These are phyloP conservation scores for Aphodius sticticus DNA, from an alignment of 2,888 invertebrate genomes.

Conservation along the genomic window DNA sequence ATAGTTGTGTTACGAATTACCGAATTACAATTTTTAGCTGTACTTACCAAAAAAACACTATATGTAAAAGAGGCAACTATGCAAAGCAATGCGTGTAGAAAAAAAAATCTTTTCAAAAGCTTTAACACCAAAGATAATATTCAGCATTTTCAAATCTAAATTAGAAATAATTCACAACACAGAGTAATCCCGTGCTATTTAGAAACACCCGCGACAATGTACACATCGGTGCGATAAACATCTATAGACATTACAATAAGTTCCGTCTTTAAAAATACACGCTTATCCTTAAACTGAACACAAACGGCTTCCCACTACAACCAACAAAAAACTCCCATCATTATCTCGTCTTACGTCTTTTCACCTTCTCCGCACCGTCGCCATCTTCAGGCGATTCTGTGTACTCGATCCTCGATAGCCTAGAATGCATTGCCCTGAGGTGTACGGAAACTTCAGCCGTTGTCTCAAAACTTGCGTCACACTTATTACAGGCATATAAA, in stretches of 20 bases:
- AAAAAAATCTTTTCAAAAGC: too few relatives aligned
- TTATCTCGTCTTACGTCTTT: slow-evolving; percentile 17
- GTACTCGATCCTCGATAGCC: slow-evolving; percentile 13
- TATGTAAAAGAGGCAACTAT: too few relatives aligned
- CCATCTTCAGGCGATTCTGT: not conserved
- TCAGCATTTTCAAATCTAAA: too few relatives aligned
- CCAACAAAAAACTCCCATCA: not conserved
- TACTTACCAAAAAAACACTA: too few relatives aligned
- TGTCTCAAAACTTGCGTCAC: slow-evolving; percentile 52
- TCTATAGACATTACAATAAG: not conserved
- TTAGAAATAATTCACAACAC: not conserved
- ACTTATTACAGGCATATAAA: slow-evolving; percentile 54
- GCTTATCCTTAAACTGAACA: not conserved
- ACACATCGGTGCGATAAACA: not conserved
- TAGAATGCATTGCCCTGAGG: slow-evolving; percentile 49
- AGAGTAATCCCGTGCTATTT: not conserved
- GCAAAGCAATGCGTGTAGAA: too few relatives aligned
- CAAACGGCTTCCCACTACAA: not conserved
- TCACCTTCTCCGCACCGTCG: not conserved
- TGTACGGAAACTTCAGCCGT: slow-evolving; percentile 52
- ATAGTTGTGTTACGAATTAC: too few relatives aligned
- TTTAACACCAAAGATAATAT: too few relatives aligned
- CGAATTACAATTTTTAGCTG: too few relatives aligned
- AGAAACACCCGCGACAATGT: not conserved
- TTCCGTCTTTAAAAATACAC: not conserved